Conservation (phyloP, 2,888 invertebrate species). For the Empis stercorea region DNA sequence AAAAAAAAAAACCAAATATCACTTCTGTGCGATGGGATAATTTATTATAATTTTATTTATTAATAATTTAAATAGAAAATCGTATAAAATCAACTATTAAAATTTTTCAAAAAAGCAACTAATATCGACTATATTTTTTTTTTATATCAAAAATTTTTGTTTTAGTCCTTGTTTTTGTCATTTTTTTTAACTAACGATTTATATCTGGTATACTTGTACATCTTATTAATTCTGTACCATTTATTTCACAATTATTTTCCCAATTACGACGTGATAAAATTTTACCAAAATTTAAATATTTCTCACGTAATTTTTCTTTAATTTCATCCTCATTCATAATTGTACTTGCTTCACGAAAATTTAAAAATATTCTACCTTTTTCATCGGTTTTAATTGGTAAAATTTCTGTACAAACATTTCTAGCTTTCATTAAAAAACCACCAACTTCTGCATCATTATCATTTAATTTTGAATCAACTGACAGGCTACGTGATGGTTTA, state of each 20-base stretch:
- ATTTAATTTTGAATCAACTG: slow-evolving; percentile 28
- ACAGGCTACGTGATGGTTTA: slow-evolving; percentile 45
- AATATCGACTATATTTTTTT: too few relatives aligned
- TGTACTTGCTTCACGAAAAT: slow-evolving; percentile 34
- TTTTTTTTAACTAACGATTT: background rate
- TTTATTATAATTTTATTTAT: too few relatives aligned
- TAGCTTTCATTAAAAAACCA: slow-evolving; percentile 29
- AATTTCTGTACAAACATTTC: slow-evolving; percentile 36
- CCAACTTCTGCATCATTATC: too few relatives aligned
- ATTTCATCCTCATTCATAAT: slow-evolving; percentile 36
- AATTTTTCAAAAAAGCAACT: too few relatives aligned
- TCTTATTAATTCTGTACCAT: background rate
- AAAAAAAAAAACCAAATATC: too few relatives aligned
- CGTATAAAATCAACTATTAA: too few relatives aligned
- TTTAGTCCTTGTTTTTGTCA: background rate
- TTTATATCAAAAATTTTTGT: too few relatives aligned
- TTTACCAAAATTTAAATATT: slow-evolving; percentile 31
- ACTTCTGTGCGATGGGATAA: too few relatives aligned
- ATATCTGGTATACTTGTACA: background rate
- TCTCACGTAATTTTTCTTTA: slow-evolving; percentile 31
- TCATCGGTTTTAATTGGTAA: slow-evolving; percentile 36
- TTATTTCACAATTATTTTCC: slow-evolving; percentile 11
- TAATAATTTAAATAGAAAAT: too few relatives aligned
- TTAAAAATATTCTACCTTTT: slow-evolving; percentile 33
- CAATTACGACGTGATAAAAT: slow-evolving; percentile 31